Evolutionary conservation across 2,888 invertebrate species (phyloP).

Genomic region (Amphimallon solstitiale): DNA sequence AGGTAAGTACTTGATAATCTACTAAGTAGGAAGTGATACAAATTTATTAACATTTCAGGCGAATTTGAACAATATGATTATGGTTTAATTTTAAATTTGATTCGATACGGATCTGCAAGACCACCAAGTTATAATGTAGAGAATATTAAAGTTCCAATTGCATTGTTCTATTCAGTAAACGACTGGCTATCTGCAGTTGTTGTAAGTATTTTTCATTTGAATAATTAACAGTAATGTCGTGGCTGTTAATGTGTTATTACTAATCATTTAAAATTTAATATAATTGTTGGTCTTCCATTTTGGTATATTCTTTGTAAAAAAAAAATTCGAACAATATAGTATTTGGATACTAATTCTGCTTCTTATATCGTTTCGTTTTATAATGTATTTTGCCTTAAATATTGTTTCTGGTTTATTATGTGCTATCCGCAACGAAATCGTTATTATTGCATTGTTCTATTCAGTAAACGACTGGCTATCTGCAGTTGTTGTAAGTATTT

Average conservation of each 20-base stretch:
- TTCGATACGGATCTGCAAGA: slow-evolving; percentile 52
- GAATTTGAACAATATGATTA: slow-evolving; percentile 55
- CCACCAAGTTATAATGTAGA: slow-evolving; percentile 64
- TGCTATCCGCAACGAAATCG: too few species aligned
- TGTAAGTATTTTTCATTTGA: too few species aligned
- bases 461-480: slow-evolving; percentile 61
- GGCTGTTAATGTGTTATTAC: too few species aligned
- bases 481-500: slow-evolving; percentile 13
- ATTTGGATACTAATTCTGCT: too few species aligned
- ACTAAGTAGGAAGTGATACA: background rate
- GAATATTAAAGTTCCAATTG: slow-evolving; percentile 61
- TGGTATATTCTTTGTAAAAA: too few species aligned
- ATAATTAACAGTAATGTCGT: too few species aligned
- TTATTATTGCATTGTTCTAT: slow-evolving; percentile 63
- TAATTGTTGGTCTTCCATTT: too few species aligned
- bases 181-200: slow-evolving; percentile 54
- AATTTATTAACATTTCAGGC: background rate
- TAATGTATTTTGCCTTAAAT: too few species aligned
- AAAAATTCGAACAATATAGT: too few species aligned
- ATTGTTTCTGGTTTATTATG: too few species aligned
- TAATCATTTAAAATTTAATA: too few species aligned
- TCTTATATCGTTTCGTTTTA: too few species aligned
- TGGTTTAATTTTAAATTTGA: slow-evolving; percentile 45
- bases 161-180: slow-evolving; percentile 63
- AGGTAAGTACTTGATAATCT: slow-evolving; percentile 35